Percentiles rank a stretch among this genome's conserved stretches.
Conservation (phyloP, 2,113 vertebrate genomes). For the Petrocephalus zakoni region DNA sequence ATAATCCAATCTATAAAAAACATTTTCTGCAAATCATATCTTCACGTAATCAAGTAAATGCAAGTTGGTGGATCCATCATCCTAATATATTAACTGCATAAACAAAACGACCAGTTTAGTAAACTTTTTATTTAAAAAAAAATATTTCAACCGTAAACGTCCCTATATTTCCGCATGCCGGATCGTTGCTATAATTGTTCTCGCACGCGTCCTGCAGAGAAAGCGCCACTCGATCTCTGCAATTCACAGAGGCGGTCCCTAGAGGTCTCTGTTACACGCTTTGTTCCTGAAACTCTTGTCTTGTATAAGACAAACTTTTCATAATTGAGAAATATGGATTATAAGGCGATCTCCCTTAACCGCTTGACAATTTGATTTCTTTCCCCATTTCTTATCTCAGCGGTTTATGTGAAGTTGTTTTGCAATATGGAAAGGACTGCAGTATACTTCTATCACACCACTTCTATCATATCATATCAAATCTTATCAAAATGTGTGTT, state of each 20-base stretch:
- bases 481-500: background rate
- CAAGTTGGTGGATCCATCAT: background rate
- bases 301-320: background rate
- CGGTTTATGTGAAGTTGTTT: background rate
- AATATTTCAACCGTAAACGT: background rate
- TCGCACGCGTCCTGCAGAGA: background rate
- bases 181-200: background rate
- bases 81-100: background rate
- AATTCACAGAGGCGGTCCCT: conserved; percentile 16
- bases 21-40: background rate
- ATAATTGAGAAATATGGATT: background rate
- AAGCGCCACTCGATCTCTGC: background rate
- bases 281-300: background rate
- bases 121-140: background rate
- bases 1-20: too few relatives aligned
- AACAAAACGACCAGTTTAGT: background rate
- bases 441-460: background rate
- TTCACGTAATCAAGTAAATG: background rate
- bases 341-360: background rate
- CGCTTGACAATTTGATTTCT: background rate
- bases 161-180: background rate
- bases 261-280: conserved; percentile 24
- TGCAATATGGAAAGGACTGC: background rate
- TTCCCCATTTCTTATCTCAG: background rate
- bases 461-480: background rate